A percentile compares a stretch with the other conserved stretches of the same genome.
Conservation (phyloP, 2,113 vertebrate species). For the Chamaea fasciata region DNA sequence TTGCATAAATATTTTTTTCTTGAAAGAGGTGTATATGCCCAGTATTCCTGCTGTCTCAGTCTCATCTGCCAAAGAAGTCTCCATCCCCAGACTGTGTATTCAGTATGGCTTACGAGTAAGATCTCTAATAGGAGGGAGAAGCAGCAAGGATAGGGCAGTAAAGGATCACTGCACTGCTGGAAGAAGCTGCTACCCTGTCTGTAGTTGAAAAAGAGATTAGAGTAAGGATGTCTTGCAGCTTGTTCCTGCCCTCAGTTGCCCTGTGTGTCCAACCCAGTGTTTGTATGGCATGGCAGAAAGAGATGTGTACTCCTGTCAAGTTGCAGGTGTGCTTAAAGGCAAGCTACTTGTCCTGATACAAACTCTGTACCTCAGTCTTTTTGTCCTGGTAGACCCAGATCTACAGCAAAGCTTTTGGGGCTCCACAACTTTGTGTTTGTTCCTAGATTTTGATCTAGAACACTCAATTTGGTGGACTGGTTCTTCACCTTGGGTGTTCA, state of each 20-base stretch:
- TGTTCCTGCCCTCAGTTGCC: background rate
- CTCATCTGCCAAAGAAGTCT: background rate
- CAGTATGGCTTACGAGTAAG: background rate
- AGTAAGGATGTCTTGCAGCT: background rate
- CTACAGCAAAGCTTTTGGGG: background rate
- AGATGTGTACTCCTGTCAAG: background rate
- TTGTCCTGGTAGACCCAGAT: background rate
- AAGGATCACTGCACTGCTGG: background rate
- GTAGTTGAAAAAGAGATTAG: background rate
- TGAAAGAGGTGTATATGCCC: background rate
- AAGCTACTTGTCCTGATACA: background rate
- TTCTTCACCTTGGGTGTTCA: background rate
- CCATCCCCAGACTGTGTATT: background rate
- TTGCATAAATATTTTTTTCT: background rate
- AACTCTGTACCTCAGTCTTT: background rate
- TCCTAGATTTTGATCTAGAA: background rate
- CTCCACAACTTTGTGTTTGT: background rate
- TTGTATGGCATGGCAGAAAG: background rate
- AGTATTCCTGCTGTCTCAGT: background rate
- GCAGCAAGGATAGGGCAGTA: background rate
- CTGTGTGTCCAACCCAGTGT: fast-evolving
- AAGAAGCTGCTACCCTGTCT: background rate
- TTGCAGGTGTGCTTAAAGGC: background rate
- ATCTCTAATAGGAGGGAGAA: background rate
- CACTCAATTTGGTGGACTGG: background rate